phyloP scores from a whole-genome alignment of 2,888 invertebrate species.

The Ellobium chinense region DNA sequence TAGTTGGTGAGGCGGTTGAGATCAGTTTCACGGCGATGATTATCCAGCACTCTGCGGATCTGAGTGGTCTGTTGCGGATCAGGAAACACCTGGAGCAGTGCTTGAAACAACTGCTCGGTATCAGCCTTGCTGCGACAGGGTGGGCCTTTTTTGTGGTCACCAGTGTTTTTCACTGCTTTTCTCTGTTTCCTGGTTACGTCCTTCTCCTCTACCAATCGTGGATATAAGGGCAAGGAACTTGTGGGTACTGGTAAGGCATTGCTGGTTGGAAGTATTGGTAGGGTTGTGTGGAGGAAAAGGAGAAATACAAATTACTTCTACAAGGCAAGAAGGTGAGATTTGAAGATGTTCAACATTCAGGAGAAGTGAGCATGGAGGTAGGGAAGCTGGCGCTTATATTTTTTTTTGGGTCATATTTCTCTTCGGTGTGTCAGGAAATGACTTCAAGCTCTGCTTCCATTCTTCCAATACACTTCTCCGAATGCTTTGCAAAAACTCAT shows the following conservation, averaged over 20 bases:
- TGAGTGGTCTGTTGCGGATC: conserved; percentile 57
- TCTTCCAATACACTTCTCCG: too few species aligned
- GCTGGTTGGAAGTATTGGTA: background rate
- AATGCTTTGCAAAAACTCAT: too few species aligned
- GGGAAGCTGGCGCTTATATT: too few species aligned
- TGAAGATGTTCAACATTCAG: background rate
- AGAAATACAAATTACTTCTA: conserved; percentile 5
- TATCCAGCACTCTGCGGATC: conserved; percentile 58
- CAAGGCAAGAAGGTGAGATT: background rate
- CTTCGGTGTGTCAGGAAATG: too few species aligned
- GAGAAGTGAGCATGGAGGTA: background rate
- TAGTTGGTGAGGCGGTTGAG: conserved; percentile 66
- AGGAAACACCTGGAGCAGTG: conserved; percentile 62
- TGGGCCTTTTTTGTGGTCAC: background rate
- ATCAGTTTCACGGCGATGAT: conserved; percentile 67
- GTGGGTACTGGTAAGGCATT: too few species aligned
- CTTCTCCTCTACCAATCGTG: background rate
- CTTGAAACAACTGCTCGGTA: conserved; percentile 50
- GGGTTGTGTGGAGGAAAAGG: background rate
- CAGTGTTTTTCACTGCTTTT: background rate
- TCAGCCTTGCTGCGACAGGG: conserved; percentile 18
- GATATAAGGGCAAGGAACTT: background rate
- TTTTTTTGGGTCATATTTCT: background rate
- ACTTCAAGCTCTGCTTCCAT: too few species aligned
- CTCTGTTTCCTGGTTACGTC: background rate